Percentiles rank a stretch among this genome's conserved stretches.
Conservation (phyloP, 2,113 vertebrate species). For the Raphicerus campestris region DNA sequence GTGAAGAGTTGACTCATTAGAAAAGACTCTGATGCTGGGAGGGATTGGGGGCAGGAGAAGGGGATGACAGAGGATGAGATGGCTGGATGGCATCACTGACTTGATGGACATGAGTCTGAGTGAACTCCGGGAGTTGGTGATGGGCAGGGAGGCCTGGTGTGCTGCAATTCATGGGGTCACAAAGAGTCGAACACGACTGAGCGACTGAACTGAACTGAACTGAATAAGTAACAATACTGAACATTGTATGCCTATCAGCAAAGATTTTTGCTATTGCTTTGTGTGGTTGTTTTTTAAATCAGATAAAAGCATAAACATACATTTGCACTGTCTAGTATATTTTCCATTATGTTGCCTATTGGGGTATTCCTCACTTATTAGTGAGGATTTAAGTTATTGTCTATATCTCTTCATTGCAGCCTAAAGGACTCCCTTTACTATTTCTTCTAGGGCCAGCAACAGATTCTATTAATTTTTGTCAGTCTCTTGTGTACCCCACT, state of each 20-base stretch:
- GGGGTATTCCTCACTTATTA: neutral
- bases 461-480: neutral
- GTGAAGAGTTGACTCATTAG: too few species aligned
- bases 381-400: neutral
- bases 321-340: neutral
- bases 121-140: too few species aligned
- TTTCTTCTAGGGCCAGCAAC: neutral
- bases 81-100: too few species aligned
- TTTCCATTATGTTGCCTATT: neutral
- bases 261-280: neutral
- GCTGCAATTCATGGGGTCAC: accelerated
- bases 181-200: too few species aligned
- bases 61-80: too few species aligned
- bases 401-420: neutral
- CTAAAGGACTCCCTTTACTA: neutral
- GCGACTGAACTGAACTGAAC: too few species aligned
- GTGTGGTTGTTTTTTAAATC: neutral
- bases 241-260: neutral
- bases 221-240: neutral
- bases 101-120: too few species aligned
- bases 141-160: too few species aligned
- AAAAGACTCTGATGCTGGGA: too few species aligned
- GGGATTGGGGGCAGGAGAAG: too few species aligned
- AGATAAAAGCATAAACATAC: neutral
- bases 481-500: neutral